These are phyloP conservation scores for Morpho achilles DNA, from an alignment of 2,888 invertebrate genomes.

Conservation along the genomic window DNA sequence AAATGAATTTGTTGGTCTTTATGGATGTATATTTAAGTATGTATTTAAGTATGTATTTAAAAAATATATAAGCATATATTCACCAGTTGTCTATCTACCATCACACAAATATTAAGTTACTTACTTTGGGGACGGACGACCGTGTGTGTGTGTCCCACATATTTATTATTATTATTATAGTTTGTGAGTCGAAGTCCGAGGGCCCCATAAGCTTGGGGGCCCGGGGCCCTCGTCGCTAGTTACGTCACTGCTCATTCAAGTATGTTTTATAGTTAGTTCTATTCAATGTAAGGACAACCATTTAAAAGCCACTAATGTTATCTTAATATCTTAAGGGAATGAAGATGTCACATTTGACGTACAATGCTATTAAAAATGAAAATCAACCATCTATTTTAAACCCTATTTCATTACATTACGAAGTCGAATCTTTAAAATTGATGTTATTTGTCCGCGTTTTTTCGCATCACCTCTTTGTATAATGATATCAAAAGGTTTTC, in stretches of 20 bases:
- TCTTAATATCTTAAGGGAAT: slow-evolving; percentile 64
- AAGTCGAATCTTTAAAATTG: slow-evolving; percentile 28
- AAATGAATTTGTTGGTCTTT: too few relatives aligned
- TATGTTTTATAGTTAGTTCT: slow-evolving; percentile 38
- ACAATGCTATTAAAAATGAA: slow-evolving; percentile 26
- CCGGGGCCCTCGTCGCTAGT: too few relatives aligned
- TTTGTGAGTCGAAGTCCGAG: too few relatives aligned
- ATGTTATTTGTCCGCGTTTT: slow-evolving; percentile 51
- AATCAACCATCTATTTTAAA: slow-evolving; percentile 14
- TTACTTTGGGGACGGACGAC: too few relatives aligned
- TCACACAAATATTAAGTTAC: too few relatives aligned
- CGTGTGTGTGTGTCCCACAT: too few relatives aligned
- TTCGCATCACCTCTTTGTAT: slow-evolving; percentile 44
- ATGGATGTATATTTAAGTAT: too few relatives aligned
- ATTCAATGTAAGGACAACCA: slow-evolving; percentile 59
- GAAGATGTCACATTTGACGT: slow-evolving; percentile 53
- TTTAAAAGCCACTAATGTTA: slow-evolving; percentile 78
- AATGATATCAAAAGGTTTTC: slow-evolving; percentile 55
- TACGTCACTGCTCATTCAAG: slow-evolving; percentile 2
- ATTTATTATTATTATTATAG: too few relatives aligned
- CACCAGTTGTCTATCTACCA: too few relatives aligned
- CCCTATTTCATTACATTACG: slow-evolving; percentile 22
- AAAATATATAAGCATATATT: too few relatives aligned
- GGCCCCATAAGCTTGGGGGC: too few relatives aligned
- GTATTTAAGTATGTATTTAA: too few relatives aligned